Percentiles rank a stretch among this genome's conserved stretches.
Evolutionary conservation across 2,888 invertebrate genomes (phyloP).

Genomic region (Steinernema hermaphroditum): DNA sequence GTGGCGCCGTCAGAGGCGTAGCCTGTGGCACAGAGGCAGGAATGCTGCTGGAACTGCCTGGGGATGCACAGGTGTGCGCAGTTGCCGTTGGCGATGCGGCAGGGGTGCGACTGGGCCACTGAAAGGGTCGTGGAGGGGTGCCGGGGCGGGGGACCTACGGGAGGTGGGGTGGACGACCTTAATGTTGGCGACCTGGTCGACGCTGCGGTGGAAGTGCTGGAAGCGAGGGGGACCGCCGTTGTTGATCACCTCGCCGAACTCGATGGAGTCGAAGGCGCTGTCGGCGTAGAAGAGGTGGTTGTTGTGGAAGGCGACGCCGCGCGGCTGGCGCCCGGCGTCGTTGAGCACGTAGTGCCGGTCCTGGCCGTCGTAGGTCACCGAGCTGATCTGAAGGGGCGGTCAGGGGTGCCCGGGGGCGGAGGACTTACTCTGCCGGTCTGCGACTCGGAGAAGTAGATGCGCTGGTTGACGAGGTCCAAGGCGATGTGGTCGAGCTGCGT

Average conservation of each 20-base stretch:
- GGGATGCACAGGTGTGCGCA: constrained; percentile 95
- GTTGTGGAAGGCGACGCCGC: constrained; percentile 61
- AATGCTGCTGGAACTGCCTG: constrained; percentile 76
- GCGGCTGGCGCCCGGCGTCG: constrained; percentile 63
- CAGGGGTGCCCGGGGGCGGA: neutral
- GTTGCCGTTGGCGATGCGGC: constrained; percentile 82
- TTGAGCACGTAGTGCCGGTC: constrained; percentile 64
- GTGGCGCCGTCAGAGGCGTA: constrained; percentile 71
- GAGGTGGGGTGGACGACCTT: constrained; percentile 84
- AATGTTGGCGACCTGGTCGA: constrained; percentile 76
- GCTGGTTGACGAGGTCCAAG: constrained; percentile 77
- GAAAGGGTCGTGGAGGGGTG: constrained; percentile 32
- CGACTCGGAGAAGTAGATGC: constrained; percentile 81
- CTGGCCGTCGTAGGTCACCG: constrained; percentile 65
- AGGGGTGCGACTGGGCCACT: constrained; percentile 74
- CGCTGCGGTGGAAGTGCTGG: constrained; percentile 80
- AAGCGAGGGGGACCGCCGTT: constrained; percentile 59
- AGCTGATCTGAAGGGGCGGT: constrained; percentile 53
- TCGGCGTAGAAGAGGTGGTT: constrained; percentile 75
- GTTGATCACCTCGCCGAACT: constrained; percentile 55
- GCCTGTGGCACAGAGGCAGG: constrained; percentile 88
- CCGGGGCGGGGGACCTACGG: constrained; percentile 58
- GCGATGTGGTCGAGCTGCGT: constrained; percentile 76
- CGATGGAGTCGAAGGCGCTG: constrained; percentile 76
- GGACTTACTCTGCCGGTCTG: constrained; percentile 68